Percentiles rank a stretch among this genome's conserved stretches.
phyloP scores from a whole-genome alignment of 2,113 vertebrate genomes.

The Vidua chalybeata region DNA sequence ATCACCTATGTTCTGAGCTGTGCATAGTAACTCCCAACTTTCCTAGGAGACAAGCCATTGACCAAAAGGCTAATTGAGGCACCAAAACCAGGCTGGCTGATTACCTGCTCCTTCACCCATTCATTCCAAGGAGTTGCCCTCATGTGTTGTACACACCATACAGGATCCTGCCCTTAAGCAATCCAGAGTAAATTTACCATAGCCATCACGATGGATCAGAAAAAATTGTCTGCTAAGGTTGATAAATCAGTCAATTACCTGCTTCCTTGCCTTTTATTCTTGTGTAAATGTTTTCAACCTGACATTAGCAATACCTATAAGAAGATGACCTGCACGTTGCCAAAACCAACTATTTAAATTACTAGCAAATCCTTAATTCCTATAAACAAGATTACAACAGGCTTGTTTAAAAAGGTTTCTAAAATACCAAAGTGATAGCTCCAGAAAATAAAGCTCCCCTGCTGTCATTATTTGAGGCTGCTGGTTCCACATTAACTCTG shows the following conservation, averaged over 20 bases:
- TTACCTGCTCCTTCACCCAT: slow-evolving; percentile 36
- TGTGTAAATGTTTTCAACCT: slow-evolving; percentile 70
- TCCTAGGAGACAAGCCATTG: not conserved
- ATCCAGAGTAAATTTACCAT: slow-evolving; percentile 75
- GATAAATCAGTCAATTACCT: slow-evolving; percentile 74
- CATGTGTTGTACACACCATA: slow-evolving; percentile 19
- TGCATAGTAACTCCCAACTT: not conserved
- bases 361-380: slow-evolving; percentile 64
- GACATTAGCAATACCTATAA: slow-evolving; percentile 51
- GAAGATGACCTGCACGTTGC: slow-evolving; percentile 35
- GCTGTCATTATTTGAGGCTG: not conserved
- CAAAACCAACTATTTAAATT: slow-evolving; percentile 58
- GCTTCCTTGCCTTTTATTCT: slow-evolving; percentile 74
- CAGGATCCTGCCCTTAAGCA: slow-evolving; percentile 67
- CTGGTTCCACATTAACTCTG: not conserved
- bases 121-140: not conserved
- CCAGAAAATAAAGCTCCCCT: slow-evolving; percentile 32
- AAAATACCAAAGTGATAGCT: slow-evolving; percentile 20
- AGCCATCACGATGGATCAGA: slow-evolving; percentile 54
- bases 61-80: not conserved
- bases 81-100: not conserved
- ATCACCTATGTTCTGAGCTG: not conserved
- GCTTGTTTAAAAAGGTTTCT: slow-evolving; percentile 2
- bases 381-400: slow-evolving; percentile 48
- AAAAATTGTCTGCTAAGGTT: slow-evolving; percentile 73